Base-by-base conservation (phyloP, 1,140 invertebrate genomes). In the Papilio polytes region DNA sequence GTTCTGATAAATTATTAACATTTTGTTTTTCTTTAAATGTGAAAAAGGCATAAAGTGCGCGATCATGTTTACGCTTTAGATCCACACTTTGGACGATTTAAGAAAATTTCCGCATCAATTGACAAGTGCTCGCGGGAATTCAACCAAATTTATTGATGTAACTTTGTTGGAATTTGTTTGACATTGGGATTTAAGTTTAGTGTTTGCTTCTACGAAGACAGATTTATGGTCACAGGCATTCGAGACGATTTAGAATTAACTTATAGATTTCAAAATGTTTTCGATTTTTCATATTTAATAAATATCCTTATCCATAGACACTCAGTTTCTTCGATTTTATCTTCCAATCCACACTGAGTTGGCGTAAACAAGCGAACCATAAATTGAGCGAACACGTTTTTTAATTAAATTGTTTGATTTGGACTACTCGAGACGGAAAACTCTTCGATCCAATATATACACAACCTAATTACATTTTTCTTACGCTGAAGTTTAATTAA, bases 341-440 rank as follows among this genome's bases (percentile, higher is more conserved):
- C 63, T 31, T 70, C 3, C 22, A 31, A 18, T 70, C 63, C 12
- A 70, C 22, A 15, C 63, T 70, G 15, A 70, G 26, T 70, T 70
- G 22, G 12, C 63, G 22, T 66, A 70, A 70, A 70, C 63, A 70
- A 31, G 63, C 63, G 22, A 70, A 70, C 63, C 63, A 70, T 70
- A 70, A 70, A 70, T 70, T 70, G 63, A 70, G 63, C 22, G 63
- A 70, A 70, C 63, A 70, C 63, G 63, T 70, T 36, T 70, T 70
- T 70, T 70, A 70, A 70, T 70, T 70, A 70, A 70, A 70, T 36
- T 70, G 63, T 70, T 70, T 70, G 63, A 70, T 70, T 70, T 70
- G 63, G 63, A 31, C 63, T 36, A 70, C 63, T 70, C 63, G 63
- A 70, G 63, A 31, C 22, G 26, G 63, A 70, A 70, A 70, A 70